Base-by-base conservation (phyloP, 2,113 vertebrate genomes). In the Glaucidium brasilianum region DNA sequence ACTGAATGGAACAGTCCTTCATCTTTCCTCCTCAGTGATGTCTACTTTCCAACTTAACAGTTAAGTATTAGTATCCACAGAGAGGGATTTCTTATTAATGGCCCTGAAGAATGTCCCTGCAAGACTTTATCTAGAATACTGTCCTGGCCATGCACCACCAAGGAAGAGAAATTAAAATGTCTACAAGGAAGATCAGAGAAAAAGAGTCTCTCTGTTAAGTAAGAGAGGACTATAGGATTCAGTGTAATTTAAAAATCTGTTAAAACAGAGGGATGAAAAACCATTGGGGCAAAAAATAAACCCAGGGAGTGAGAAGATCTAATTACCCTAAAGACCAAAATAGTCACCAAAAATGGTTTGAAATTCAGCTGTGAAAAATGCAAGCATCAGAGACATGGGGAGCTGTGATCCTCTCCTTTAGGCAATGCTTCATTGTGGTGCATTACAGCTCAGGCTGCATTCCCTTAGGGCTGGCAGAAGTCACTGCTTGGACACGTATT, bases 381-480 rank as follows among this genome's bases (percentile, higher is more conserved):
- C 20, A 41, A 71, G 13, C 1, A 19, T 18, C 29, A 71, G 41
- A 78, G 41, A n/a, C 22, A 64, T 0, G 0, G 72, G 21, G 26
- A 79, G 11, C 8, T 77, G 12, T 32, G 43, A 45, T 17, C 8
- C 60, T 71, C 68, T 73, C 7, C 43, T 47, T 58, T 27, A 49
- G 39, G 6, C 5, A 2, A 21, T 47, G 20, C 17, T 86, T 58
- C 15, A 1, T 12, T 5, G 13, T 26, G 5, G 18, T 14, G 21
- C 37, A 9, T 53, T 27, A 8, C 62, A 66, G 13, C 58, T 50
- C 59, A 53, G 62, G 59, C 29, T 74, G 29, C 23, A 12, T 23
- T 68, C 43, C 29, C 30, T 13, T 16, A 20, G 39, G 30, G 35
- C 30, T 56, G 26, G 22, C 37, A 92, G 45, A 66, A 89, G n/a